Conservation (phyloP, 2,797 vertebrate species). For the Lacerta agilis region DNA sequence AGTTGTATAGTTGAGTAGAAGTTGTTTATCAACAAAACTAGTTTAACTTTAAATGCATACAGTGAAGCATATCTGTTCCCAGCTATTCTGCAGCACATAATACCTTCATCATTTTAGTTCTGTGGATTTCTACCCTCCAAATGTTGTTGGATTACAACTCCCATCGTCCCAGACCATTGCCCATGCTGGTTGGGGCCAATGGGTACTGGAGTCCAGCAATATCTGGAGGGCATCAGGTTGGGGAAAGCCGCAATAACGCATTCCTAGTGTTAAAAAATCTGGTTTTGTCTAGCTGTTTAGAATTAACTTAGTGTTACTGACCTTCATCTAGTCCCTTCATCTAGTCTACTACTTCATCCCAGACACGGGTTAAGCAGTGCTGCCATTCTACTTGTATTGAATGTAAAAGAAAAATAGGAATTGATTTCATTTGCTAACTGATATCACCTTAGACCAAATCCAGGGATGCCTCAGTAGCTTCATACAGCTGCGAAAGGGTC, state of each 20-base stretch:
- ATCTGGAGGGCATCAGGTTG: no score
- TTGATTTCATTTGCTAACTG: neutral
- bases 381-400: neutral
- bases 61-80: neutral
- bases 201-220: no score
- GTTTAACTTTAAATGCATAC: constrained; percentile 2
- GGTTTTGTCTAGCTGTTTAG: no score
- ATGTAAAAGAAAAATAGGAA: neutral
- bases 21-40: neutral
- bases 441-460: neutral
- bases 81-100: neutral
- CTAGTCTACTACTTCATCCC: neutral
- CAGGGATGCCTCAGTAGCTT: neutral
- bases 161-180: no score
- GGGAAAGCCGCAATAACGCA: no score
- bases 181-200: no score
- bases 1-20: neutral
- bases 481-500: neutral
- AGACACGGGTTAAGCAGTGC: neutral
- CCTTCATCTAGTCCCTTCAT: no score
- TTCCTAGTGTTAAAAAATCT: no score
- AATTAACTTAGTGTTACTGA: neutral
- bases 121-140: neutral
- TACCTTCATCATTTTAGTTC: neutral
- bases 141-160: no score